Conservation (phyloP, 2,888 invertebrate species). For the Chouioia cunea region DNA sequence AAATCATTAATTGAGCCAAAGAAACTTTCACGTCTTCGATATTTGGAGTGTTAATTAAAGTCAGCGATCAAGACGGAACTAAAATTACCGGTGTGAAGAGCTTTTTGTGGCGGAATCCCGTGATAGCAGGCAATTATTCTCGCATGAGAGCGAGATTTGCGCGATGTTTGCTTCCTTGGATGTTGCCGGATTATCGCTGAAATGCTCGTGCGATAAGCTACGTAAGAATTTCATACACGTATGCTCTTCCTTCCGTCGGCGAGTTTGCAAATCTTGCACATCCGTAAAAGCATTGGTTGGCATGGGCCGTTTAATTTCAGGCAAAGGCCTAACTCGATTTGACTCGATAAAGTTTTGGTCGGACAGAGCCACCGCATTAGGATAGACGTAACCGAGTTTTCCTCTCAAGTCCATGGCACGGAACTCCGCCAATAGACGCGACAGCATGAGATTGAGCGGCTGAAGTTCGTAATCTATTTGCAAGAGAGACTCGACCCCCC, state of each 20-base stretch:
- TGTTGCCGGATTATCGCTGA: neutral
- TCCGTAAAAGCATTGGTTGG: too few species aligned
- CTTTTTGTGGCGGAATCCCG: neutral
- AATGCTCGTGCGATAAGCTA: too few species aligned
- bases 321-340: too few species aligned
- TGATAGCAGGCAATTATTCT: neutral
- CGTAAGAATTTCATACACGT: too few species aligned
- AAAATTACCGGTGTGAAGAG: constrained; percentile 11
- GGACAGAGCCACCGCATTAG: neutral
- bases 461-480: constrained; percentile 46
- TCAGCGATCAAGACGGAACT: neutral
- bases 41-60: too few species aligned
- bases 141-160: neutral
- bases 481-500: constrained; percentile 52
- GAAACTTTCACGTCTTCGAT: too few species aligned
- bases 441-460: constrained; percentile 43
- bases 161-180: neutral
- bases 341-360: too few species aligned
- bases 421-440: constrained; percentile 41
- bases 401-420: constrained; percentile 31
- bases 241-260: too few species aligned
- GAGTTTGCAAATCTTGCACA: too few species aligned
- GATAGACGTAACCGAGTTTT: neutral
- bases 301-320: too few species aligned
- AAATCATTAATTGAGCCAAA: too few species aligned